Conservation (phyloP, 1,140 invertebrate species). For the Panagrolaimus sp. region DNA sequence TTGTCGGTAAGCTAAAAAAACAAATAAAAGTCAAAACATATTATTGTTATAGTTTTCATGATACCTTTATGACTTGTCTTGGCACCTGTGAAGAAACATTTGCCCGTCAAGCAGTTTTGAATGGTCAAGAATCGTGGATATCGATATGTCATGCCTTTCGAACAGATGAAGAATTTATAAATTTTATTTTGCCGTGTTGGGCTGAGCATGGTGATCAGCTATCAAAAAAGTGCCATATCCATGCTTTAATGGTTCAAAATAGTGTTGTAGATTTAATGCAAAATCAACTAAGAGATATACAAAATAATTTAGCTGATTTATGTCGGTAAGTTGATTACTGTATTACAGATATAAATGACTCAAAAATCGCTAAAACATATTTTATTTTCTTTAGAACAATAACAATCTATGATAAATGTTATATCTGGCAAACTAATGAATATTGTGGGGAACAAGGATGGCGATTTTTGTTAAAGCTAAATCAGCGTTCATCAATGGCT, state of each 20-base stretch:
- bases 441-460: conserved; percentile 24
- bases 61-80: conserved; percentile 28
- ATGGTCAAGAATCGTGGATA: conserved; percentile 25
- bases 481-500: conserved; percentile 29
- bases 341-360: no score
- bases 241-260: conserved; percentile 38
- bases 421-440: conserved; percentile 23
- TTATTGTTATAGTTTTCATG: conserved; percentile 14
- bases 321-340: conserved; percentile 12
- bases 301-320: conserved; percentile 20
- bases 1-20: conserved; percentile 3
- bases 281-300: conserved; percentile 24
- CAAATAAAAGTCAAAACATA: neutral
- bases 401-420: conserved; percentile 36
- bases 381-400: conserved; percentile 4
- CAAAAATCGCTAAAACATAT: neutral
- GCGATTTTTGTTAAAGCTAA: conserved; percentile 29
- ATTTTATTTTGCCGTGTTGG: conserved; percentile 33
- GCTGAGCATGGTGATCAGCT: conserved; percentile 26
- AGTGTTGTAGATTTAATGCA: conserved; percentile 35
- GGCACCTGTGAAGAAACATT: conserved; percentile 16
- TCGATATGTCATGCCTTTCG: conserved; percentile 32
- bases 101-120: conserved; percentile 17
- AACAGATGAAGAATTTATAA: conserved; percentile 26
- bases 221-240: conserved; percentile 29